Evolutionary conservation across 2,113 vertebrate species (phyloP).

Genomic region (Taxidea taxus): DNA sequence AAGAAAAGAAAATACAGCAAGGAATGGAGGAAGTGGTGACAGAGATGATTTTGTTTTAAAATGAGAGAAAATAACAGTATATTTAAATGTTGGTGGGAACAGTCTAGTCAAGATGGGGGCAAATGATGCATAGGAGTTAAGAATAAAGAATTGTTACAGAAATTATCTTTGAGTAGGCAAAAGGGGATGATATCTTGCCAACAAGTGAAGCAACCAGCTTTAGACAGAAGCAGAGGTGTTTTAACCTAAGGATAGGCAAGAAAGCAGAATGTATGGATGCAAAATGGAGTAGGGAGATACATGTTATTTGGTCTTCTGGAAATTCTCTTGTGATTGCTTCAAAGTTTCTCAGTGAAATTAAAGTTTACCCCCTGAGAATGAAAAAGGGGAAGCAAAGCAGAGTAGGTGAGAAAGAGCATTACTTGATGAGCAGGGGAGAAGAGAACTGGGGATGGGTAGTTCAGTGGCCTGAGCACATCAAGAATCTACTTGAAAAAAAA

Average conservation of each 20-base stretch:
- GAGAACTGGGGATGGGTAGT: background rate
- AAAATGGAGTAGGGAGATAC: background rate
- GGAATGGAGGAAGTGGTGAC: background rate
- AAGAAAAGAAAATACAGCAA: background rate
- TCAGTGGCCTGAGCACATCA: background rate
- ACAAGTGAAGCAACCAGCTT: background rate
- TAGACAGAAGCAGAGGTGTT: background rate
- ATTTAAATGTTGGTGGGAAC: background rate
- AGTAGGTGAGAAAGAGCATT: background rate
- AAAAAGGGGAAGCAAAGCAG: background rate
- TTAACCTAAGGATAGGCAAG: background rate
- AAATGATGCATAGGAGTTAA: background rate
- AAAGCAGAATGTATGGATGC: background rate
- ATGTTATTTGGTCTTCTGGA: background rate
- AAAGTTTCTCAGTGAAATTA: background rate
- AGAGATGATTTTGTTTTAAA: background rate
- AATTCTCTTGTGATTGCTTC: constrained; percentile 13
- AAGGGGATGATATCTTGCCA: background rate
- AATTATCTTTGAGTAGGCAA: background rate
- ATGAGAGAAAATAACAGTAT: background rate
- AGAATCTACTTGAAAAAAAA: background rate
- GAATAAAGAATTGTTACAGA: background rate
- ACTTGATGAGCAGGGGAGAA: background rate
- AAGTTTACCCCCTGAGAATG: background rate
- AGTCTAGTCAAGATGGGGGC: background rate